Evolutionary conservation across 2,888 invertebrate genomes (phyloP).

Genomic region (Ptychoptera contaminata): DNA sequence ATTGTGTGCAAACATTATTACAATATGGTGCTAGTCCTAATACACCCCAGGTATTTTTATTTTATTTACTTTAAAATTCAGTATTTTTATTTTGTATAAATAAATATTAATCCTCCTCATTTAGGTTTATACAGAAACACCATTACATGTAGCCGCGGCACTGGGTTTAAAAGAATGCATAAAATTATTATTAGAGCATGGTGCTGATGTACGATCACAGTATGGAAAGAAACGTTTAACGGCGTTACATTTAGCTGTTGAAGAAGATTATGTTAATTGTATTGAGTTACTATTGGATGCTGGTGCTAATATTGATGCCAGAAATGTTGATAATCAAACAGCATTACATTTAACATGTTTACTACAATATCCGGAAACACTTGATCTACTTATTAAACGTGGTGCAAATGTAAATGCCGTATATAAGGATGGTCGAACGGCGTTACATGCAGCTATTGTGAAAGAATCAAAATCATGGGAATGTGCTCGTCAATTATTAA

Average conservation of each 20-base stretch:
- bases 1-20: constrained; percentile 57
- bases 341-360: constrained; percentile 72
- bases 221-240: constrained; percentile 55
- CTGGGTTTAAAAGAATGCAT: constrained; percentile 54
- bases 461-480: constrained; percentile 52
- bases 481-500: constrained; percentile 47
- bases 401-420: constrained; percentile 47
- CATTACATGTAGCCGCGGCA: constrained; percentile 65
- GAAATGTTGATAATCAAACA: constrained; percentile 61
- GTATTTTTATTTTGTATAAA: not conserved
- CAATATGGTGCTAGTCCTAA: constrained; percentile 68
- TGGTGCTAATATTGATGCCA: constrained; percentile 59
- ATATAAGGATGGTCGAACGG: constrained; percentile 61
- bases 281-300: constrained; percentile 53
- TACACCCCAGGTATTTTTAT: constrained; percentile 48
- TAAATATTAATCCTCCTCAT: constrained; percentile 7
- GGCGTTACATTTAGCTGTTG: constrained; percentile 68
- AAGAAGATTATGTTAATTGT: constrained; percentile 70
- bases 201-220: constrained; percentile 65
- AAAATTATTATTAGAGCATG: constrained; percentile 55
- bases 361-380: constrained; percentile 62
- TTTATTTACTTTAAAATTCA: not conserved
- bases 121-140: constrained; percentile 69
- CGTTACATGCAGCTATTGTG: constrained; percentile 66
- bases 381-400: constrained; percentile 49